Evolutionary conservation across 1,140 invertebrate genomes (phyloP), one percentile per base, ranked within the genome.

Genomic region (Condylostylus longicornis): DNA sequence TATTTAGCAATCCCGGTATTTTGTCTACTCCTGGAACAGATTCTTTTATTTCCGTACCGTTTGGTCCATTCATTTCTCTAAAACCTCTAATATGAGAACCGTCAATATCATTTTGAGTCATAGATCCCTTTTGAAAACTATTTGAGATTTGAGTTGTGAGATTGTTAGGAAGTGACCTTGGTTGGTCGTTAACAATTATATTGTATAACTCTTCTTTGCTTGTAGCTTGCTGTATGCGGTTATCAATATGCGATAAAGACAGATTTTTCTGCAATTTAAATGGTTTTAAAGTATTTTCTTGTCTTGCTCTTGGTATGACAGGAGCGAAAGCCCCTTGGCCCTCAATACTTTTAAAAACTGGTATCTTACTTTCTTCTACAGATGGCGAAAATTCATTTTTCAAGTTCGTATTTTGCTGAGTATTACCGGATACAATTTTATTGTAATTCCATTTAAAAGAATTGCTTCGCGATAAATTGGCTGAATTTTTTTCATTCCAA

Each of bases 381-480:
- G 23, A 14, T 13, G n/a, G n/a, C n/a, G n/a, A n/a, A n/a, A n/a
- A n/a, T n/a, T n/a, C n/a, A n/a, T n/a, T n/a, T n/a, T n/a, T 25
- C 23, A 8, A n/a, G 23, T 18, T 33, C 32, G 8, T 18, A 9
- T 19, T 20, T 33, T 5, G 32, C 8, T 8, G 15, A 5, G 17
- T 20, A 5, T 20, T 4, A 9, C 12, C 21, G 8, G 10, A 21
- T 21, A 5, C 10, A 33, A n/a, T 60, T 42, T 60, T 61, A 33
- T 59, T 53, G 35, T 60, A 61, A 45, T 61, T 60, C 58, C 58
- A n/a, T n/a, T n/a, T n/a, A 61, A 8, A 58, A 47, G 4, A 53
- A 49, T 2, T 54, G 49, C 31, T 58, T 58, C 0, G 54, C 0
- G 54, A 58, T 37, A 2, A 33, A 22, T 31, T 36, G 40, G 35